phyloP scores from a whole-genome alignment of 2,797 vertebrate species.

The Sebastolobus alascanus region DNA sequence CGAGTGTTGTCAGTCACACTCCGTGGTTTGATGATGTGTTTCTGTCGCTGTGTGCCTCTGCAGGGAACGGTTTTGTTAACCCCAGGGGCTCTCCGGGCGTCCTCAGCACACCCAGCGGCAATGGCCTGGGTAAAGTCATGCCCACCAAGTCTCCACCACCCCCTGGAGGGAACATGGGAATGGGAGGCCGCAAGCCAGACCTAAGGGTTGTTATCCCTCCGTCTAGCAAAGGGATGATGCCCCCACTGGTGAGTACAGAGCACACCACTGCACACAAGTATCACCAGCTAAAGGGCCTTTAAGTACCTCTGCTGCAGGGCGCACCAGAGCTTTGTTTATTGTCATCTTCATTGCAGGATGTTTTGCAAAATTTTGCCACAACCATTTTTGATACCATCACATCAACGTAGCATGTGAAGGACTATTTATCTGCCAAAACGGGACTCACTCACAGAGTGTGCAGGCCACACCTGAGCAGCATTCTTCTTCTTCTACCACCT shows the following conservation, averaged over 20 bases:
- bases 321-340: conserved; percentile 33
- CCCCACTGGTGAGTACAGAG: conserved; percentile 92
- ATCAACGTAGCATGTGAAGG: conserved; percentile 15
- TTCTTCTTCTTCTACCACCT: conserved; percentile 31
- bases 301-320: conserved; percentile 59
- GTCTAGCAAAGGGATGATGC: conserved; percentile 99
- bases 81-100: conserved; percentile 95
- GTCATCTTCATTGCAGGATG: conserved; percentile 32
- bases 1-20: conserved; percentile 80
- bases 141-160: conserved; percentile 97
- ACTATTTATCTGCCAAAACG: conserved; percentile 38
- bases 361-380: conserved; percentile 42
- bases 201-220: conserved; percentile 98
- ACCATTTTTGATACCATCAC: conserved; percentile 43
- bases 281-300: conserved; percentile 42
- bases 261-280: conserved; percentile 59
- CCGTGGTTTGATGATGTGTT: conserved; percentile 79
- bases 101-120: conserved; percentile 91
- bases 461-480: conserved; percentile 16
- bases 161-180: conserved; percentile 92
- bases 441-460: conserved; percentile 11
- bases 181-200: conserved; percentile 96
- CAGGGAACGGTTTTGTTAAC: conserved; percentile 98
- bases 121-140: conserved; percentile 96
- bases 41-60: conserved; percentile 78